Evolutionary conservation across 2,888 invertebrate genomes (phyloP), one percentile per base, ranked within the genome.

Genomic region (Dryobotodes eremita): DNA sequence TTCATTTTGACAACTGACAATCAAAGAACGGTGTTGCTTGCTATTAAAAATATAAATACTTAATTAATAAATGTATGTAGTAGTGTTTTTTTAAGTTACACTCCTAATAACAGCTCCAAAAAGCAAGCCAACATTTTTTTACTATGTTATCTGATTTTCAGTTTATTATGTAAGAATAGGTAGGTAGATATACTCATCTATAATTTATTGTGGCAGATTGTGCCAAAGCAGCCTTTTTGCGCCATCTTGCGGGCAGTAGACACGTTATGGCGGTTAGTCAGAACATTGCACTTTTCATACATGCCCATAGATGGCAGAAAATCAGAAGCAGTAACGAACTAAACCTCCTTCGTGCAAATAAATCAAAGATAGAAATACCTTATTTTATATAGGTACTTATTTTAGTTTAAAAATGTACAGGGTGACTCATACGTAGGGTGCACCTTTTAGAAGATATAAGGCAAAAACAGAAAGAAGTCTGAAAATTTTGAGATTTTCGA

Each of bases 1-100:
- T 53, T 66, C 73, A 82, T 85, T 87, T 55, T 82, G 80, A 75
- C 74, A 46, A 82, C 11, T 68, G 78, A 87, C 87, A 87, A 69
- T 79, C 53, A 68, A 17, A 64, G 7, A 71, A 17, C 15, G 68
- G 75, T 82, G 88, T 87, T 84, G 79, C 79, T 72, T 31, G 20
- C n/a, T 23, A 7, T n/a, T 36, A 55, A 48, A 61, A 42, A 20
- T 10, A 20, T 31, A 79, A 66, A 36, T 31, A 2, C 8, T 8
- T 31, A 6, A 2, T 10, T 11, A 8, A 20, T n/a, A 50, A 77
- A 46, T 46, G 23, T 26, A 46, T 46, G 23, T 26, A 8, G 5
- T 61, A 13, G 26, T 68, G 8, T 42, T 64, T 46, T 50, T 70
- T 31, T 23, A 55, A 23, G 8, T 15, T 20, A 48, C 6, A 26